Base-by-base conservation (phyloP, 1,140 invertebrate species). In the Lepidotrigona ventralis region DNA sequence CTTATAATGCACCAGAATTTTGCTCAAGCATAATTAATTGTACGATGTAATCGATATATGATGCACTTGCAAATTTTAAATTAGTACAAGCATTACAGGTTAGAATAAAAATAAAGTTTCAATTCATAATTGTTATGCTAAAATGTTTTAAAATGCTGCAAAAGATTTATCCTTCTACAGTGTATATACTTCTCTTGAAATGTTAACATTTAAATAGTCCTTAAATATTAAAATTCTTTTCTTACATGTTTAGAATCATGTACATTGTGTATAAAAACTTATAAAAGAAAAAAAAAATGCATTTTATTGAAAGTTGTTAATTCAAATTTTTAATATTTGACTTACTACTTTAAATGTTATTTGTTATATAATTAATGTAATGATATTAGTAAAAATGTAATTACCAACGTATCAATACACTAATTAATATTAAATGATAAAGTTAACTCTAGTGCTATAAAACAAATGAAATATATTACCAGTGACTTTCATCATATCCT, bases 401-500 rank as follows among this genome's bases (percentile, higher is more conserved):
- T 33, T 76, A 23, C 5, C 19, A 63, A 63, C 26, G 15, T 51
- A 64, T 68, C 26, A 51, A 56, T 23, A 64, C n/a, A 21, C n/a
- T 51, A 39, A 68, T 29, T 56, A 12, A 79, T 33, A 17, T 29
- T 19, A 68, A 76, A 66, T 64, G 9, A 74, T 69, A 51, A 54
- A 86, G 76, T 70, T 81, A 84, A 80, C 69, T 86, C 29, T 68
- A 83, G 56, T 51, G 26, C 23, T 66, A 5, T 26, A 75, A 84
- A 70, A 46, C 5, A 70, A 77, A 64, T 74, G 77, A 84, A 68
- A 46, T 60, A 64, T 53, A 68, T 53, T 85, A 89, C 88, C 89
- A 90, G 54, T 90, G 89, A 33, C 86, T 89, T 83, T 90, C 89
- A 86, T 89, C 92, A 89, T 93, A 94, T 91, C 93, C 93, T 81